Evolutionary conservation across 2,888 invertebrate genomes (phyloP).

Genomic region (Fabriciana adippe): DNA sequence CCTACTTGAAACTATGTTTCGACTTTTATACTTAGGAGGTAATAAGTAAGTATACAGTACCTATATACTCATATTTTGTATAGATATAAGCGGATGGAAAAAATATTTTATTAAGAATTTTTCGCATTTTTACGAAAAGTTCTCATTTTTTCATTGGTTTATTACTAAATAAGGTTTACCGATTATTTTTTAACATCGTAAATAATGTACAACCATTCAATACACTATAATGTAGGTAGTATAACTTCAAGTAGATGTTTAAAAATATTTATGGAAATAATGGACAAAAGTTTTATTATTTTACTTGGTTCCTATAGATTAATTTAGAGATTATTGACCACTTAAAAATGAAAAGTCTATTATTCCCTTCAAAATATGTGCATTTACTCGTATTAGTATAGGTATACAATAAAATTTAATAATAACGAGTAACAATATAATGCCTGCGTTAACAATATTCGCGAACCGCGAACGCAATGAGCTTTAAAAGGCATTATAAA

Average conservation of each 20-base stretch:
- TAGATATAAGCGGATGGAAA: no score
- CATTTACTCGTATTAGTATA: conserved; percentile 34
- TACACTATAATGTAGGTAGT: background rate
- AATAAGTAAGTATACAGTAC: no score
- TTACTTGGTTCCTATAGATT: conserved; percentile 9
- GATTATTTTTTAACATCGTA: no score
- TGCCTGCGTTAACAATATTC: conserved; percentile 48
- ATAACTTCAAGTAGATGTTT: conserved; percentile 1
- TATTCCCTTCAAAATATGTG: conserved; percentile 13
- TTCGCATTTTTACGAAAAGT: no score
- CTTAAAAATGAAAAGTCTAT: conserved; percentile 20
- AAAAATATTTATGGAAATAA: background rate
- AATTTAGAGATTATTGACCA: conserved; percentile 28
- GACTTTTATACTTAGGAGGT: no score
- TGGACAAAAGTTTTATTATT: conserved; percentile 5
- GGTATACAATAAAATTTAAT: conserved; percentile 50
- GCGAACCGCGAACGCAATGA: conserved; percentile 65
- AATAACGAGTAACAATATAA: conserved; percentile 59
- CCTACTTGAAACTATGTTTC: no score
- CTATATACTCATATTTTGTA: no score
- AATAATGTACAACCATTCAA: no score
- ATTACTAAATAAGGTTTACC: no score
- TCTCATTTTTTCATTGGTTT: no score
- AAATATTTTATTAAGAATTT: no score
- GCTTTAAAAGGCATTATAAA: conserved; percentile 68